Base-by-base conservation (phyloP, 2,888 invertebrate species). In the Buathra laborator region DNA sequence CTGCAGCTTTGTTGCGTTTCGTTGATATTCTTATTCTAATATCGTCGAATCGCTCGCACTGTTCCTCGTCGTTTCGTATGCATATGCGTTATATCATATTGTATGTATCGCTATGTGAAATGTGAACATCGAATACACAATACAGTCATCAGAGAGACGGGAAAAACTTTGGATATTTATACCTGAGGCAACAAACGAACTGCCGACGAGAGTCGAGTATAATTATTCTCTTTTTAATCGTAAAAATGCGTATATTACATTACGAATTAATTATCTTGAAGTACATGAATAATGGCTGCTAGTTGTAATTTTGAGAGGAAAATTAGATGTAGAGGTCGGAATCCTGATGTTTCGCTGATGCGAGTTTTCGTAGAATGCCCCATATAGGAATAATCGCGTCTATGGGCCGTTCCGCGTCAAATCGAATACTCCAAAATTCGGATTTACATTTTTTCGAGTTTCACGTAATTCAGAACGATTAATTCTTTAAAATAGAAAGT, bases 1-100 rank as follows among this genome's bases (percentile, higher is more conserved):
- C 67, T 75, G 74, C 46, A 53, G 64, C 68, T 67, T 48, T 75
- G 62, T 64, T 37, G 66, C 68, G 19, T 66, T 64, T 77, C 53
- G 44, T 46, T 46, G 74, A 62, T 74, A 74, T 74, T 62, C 74
- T 74, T 62, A 74, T 74, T 74, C 74, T 46, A 74, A 74, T 62
- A 32, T 46, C 62, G 62, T 62, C 29, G 46, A 62, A 29, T 46
- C 46, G 29, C 10, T 71, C 5, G 66, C 37, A n/a, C 16, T 43
- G n/a, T 37, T 66, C 14, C 37, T 66, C 16, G 37, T 16, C 16
- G 10, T 66, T 66, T 43, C 44, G 72, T 19, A 56, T 56, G 43
- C 72, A 72, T 43, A 14, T 9, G 59, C 56, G 51, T 37, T 37
- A 37, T 37, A 10, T 51, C 16, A 1, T 70, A 32, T 48, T 32